Evolutionary conservation across 2,888 invertebrate species (phyloP), one percentile per base, ranked within the genome.

Genomic region (Bombylius discolor): DNA sequence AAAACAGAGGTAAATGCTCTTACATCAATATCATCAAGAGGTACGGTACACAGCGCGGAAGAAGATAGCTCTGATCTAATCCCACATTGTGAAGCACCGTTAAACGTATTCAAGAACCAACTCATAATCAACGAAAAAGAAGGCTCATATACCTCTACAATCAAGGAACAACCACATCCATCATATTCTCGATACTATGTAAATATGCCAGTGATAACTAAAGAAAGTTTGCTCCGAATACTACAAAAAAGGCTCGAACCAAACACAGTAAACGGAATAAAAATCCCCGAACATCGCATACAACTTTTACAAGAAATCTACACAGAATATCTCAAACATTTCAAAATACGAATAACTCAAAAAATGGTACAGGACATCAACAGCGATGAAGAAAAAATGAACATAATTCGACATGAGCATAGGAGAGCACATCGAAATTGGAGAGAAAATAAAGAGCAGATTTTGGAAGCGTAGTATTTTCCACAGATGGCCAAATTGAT

Each of bases 341-440:
- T 11, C 48, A 52, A 31, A n/a, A 52, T 54, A 5, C 33, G 55
- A 3, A 44, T 57, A 31, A 58, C 56, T 0, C 58, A 59, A 36
- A 32, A 45, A 31, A 23, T 48, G 4, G 47, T 46, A 11, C 52
- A 55, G 48, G 54, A 56, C 47, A 44, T 59, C 5, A 32, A 42
- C 13, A 50, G 49, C 9, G 55, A 55, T 14, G 52, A 57, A 6
- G 47, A 50, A 2, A 53, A 42, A 32, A 49, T 52, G 45, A 13
- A 39, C 4, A 58, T 53, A n/a, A 59, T 58, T 6, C 33, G 54
- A 50, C 47, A 47, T 1, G 55, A 56, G 46, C 56, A 57, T 7
- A 51, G 14, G 32, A 51, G 58, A 47, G 56, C 56, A 46, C 58
- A 58, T 34, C 36, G 51, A 4, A 34, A 36, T 23, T 45, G 45